Evolutionary conservation across 2,797 vertebrate species (phyloP), one percentile per base, ranked within the genome.

Genomic region (Hemitrygon akajei): DNA sequence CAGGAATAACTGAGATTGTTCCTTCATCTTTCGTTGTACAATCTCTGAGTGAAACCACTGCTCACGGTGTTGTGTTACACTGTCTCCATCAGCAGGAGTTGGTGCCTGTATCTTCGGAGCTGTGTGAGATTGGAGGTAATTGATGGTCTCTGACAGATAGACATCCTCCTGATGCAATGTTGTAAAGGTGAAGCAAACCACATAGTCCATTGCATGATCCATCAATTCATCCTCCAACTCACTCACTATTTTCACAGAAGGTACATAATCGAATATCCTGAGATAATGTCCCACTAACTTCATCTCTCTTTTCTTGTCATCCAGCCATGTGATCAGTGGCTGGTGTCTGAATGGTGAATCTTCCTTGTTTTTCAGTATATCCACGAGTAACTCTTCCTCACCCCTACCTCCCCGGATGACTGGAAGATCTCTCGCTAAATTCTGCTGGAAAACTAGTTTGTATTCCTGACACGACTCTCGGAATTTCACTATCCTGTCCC

Each of bases 131-230:
- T 56, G 22, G 2, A 95, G 91, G 25, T 94, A 94, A 22, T 30
- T 94, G n/a, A 94, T 94, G 66, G 95, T 22, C 27, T 95, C 82
- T 12, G 37, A 89, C 34, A 95, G 4, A 86, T 95, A 95, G 2
- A 37, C 71, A 0, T 95, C 94, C 27, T 94, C 34, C 22, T 93
- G 93, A 10, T 76, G 77, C 20, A 96, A 58, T 0, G 95, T 95
- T 0, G 95, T 93, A 47, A 96, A 94, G 5, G 89, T 94, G 84
- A 95, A 95, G 9, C 94, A 77, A 12, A 95, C 25, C 1, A 94
- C 94, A 75, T 93, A 94, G 10, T 95, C 86, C 77, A 91, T 94
- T 18, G 25, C 40, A 58, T 76, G 79, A 22, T 95, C 89, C 1
- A 95, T 89, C 1, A 95, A 60, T 63, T 94, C 56, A 47, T 93